These are phyloP conservation scores for Himalopsyche tibetana DNA, from an alignment of 2,888 invertebrate genomes.

Conservation along the genomic window DNA sequence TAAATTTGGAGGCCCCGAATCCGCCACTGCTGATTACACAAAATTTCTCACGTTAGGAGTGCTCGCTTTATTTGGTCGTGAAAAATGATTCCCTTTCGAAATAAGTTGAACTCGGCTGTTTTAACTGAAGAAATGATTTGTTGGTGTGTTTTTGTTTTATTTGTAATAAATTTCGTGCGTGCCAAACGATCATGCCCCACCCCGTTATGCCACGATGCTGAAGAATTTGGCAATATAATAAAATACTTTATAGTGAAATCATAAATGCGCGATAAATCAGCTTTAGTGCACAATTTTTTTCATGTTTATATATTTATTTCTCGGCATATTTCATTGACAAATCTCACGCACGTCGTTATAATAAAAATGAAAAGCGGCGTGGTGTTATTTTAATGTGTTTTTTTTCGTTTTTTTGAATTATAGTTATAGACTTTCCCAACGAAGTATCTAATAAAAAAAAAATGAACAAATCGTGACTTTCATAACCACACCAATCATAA, in stretches of 20 bases:
- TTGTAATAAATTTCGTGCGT: too few species aligned
- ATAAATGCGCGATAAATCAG: conserved; percentile 4
- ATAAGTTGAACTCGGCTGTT: too few species aligned
- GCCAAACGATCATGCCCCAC: too few species aligned
- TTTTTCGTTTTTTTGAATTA: background rate
- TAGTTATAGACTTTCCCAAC: conserved; percentile 20
- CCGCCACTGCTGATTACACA: too few species aligned
- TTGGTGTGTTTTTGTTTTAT: too few species aligned
- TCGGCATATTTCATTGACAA: conserved; percentile 20
- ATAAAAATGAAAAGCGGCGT: conserved; percentile 11
- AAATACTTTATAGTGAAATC: background rate
- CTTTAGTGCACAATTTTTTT: conserved; percentile 2
- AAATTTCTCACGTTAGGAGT: too few species aligned
- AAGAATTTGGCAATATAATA: conserved; percentile 2
- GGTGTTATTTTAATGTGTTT: background rate
- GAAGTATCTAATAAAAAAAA: conserved; percentile 7
- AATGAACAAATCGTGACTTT: conserved; percentile 1
- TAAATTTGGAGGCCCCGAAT: too few species aligned
- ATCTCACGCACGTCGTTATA: conserved; percentile 5
- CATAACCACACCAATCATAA: conserved; percentile 7
- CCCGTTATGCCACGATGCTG: background rate
- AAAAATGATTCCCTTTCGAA: too few species aligned
- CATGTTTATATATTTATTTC: background rate
- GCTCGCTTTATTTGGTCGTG: too few species aligned
- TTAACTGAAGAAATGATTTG: too few species aligned